These are phyloP conservation scores for Centropyge bicolor DNA, from an alignment of 2,797 vertebrate species.

Conservation along the genomic window DNA sequence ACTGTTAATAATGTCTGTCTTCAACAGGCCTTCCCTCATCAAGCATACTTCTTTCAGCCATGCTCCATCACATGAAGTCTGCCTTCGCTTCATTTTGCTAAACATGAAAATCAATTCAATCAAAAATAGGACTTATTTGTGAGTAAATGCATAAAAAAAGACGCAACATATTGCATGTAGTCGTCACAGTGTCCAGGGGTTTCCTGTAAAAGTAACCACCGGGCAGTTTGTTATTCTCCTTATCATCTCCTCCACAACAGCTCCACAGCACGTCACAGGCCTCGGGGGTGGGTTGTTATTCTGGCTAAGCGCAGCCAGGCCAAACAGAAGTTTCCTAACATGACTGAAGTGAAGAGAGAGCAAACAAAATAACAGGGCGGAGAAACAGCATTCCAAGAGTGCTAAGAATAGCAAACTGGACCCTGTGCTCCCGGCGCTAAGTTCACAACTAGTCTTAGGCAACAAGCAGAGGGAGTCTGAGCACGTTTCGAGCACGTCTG, in stretches of 20 bases:
- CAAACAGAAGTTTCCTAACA: conserved; percentile 76
- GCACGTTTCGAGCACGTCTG: conserved; percentile 60
- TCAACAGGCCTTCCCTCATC: background rate
- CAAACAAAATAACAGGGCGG: conserved; percentile 84
- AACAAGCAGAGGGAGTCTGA: conserved; percentile 58
- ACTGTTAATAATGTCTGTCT: background rate
- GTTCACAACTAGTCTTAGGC: conserved; percentile 76
- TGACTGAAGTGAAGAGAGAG: conserved; percentile 68
- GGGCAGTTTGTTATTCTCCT: conserved; percentile 49
- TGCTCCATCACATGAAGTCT: background rate
- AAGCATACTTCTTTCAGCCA: background rate
- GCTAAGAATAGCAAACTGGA: conserved; percentile 86
- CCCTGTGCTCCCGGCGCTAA: conserved; percentile 73
- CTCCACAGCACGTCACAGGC: conserved; percentile 43
- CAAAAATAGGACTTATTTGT: background rate
- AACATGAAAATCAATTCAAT: background rate
- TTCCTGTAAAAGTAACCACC: conserved; percentile 17
- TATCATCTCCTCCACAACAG: conserved; percentile 51
- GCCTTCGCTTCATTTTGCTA: background rate
- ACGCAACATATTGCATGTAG: background rate
- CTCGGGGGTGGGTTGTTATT: conserved; percentile 58
- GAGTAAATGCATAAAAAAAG: conserved; percentile 3
- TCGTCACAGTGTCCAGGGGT: background rate
- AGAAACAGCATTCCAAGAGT: conserved; percentile 84
- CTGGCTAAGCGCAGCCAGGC: conserved; percentile 53